Base-by-base conservation (phyloP, 2,888 invertebrate genomes). In the Orchestes rusci region DNA sequence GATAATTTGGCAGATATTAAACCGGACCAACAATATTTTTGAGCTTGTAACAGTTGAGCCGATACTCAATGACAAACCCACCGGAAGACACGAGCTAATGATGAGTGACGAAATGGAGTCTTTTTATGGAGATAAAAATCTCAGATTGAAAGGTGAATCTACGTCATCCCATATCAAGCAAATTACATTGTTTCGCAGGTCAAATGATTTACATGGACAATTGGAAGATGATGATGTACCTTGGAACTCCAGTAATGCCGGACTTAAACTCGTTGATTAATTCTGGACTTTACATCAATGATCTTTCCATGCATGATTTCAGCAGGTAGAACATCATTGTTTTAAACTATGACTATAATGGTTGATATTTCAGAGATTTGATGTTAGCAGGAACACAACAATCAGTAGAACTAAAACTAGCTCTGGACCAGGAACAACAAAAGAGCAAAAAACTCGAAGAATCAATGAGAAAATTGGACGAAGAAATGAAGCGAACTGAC, bases 181-280 rank as follows among this genome's bases (percentile, higher is more conserved):
- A 18, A 19, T 29, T 18, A 32, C 32, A 15, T 37, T 41, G 35
- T 45, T 35, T 59, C 64, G 17, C 65, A 88, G 96, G 96, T 56
- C 96, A 96, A 75, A 97, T 97, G 96, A 86, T 96, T 60, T 95
- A 90, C 68, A 94, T 97, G 93, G 89, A 90, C 56, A 92, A 94
- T 63, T 97, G 97, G 97, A 81, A 88, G 51, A 88, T 93, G 82
- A 91, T 97, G 73, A 89, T 96, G 81, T 97, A 94, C 64, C 73
- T 97, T 39, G 94, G 93, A 4, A 93, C 95, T 0, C 96, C 96
- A 0, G 90, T 95, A 20, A 92, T 96, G 91, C 89, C 90, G 0
- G 92, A 94, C 66, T 72, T 96, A 35, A 86, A 89, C n/a, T 85
- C 91, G 0, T 77, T 97, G 58, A 87, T 94, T 50, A 84, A 86